phyloP scores from a whole-genome alignment of 2,113 vertebrate genomes.

The Trichomycterus rosablanca region DNA sequence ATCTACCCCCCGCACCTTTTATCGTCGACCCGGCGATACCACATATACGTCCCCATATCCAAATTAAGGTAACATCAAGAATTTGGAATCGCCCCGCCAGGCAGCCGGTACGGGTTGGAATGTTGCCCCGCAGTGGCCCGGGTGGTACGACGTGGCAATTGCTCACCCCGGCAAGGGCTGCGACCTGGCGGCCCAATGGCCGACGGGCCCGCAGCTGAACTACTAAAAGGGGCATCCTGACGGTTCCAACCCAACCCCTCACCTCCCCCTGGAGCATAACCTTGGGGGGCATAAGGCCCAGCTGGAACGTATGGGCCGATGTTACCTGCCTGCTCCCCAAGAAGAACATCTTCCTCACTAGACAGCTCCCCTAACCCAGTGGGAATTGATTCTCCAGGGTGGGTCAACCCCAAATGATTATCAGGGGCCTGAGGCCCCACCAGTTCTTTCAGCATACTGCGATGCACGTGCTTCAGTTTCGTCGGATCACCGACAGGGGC shows the following conservation, averaged over 20 bases:
- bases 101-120: neutral
- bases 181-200: too few relatives aligned
- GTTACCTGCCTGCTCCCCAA: neutral
- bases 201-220: too few relatives aligned
- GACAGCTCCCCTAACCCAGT: neutral
- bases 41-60: too few relatives aligned
- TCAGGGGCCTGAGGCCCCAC: neutral
- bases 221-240: too few relatives aligned
- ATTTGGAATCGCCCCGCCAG: too few relatives aligned
- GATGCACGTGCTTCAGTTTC: conserved; percentile 3
- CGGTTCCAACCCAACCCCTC: too few relatives aligned
- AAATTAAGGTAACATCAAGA: too few relatives aligned
- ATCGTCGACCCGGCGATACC: conserved; percentile 16
- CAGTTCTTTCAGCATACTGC: conserved; percentile 14
- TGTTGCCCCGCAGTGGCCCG: too few relatives aligned
- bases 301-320: neutral
- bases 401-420: neutral
- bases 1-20: too few relatives aligned
- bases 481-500: neutral
- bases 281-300: neutral
- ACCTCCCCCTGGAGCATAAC: too few relatives aligned
- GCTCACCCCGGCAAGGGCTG: too few relatives aligned
- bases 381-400: neutral
- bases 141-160: too few relatives aligned
- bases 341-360: conserved; percentile 5